phyloP scores from a whole-genome alignment of 2,797 vertebrate genomes.

The Enteromius paludinosus region DNA sequence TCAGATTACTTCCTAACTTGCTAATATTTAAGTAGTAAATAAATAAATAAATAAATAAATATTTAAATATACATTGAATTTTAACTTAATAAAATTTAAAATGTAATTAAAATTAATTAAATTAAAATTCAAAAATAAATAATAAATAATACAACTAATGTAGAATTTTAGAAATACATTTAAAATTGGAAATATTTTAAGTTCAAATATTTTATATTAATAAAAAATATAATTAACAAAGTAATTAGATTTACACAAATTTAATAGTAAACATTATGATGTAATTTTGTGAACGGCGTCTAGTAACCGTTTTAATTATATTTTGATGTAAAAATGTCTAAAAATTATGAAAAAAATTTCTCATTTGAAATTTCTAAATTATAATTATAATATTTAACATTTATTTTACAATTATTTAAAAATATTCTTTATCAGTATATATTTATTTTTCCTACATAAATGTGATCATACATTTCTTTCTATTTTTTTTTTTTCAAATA shows the following conservation, averaged over 20 bases:
- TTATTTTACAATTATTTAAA: neutral
- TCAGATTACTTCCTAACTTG: neutral
- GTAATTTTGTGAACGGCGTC: neutral
- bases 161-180: neutral
- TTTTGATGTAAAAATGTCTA: neutral
- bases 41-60: neutral
- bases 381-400: neutral
- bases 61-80: neutral
- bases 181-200: too few species aligned
- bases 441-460: neutral
- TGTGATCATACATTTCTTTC: neutral
- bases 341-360: neutral
- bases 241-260: neutral
- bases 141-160: neutral
- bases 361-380: neutral
- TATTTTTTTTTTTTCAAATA: neutral
- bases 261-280: neutral
- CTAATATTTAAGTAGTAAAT: neutral
- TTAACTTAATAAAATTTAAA: neutral
- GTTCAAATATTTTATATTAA: neutral
- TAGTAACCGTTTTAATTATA: neutral
- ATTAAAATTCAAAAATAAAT: neutral
- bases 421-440: neutral
- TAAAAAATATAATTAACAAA: neutral
- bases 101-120: neutral